These are phyloP conservation scores for Chrysopa pallens DNA, from an alignment of 1,140 invertebrate species.

Conservation along the genomic window DNA sequence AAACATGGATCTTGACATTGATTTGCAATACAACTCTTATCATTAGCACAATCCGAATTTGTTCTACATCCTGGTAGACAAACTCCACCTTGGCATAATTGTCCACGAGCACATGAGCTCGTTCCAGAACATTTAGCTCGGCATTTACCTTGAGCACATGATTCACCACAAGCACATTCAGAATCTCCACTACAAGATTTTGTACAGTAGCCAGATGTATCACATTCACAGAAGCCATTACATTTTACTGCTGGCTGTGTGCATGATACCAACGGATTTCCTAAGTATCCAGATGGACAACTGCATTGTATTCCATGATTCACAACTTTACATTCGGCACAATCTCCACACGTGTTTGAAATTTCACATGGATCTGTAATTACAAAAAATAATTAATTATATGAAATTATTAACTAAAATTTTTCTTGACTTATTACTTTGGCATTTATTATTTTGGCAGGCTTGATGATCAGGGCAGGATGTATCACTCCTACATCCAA, in stretches of 20 bases:
- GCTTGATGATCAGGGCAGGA: slow-evolving; percentile 53
- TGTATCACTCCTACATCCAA: slow-evolving; percentile 67
- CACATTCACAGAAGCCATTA: slow-evolving; percentile 49
- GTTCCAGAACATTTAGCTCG: slow-evolving; percentile 35
- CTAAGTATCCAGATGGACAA: slow-evolving; percentile 61
- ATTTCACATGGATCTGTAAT: slow-evolving; percentile 55
- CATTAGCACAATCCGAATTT: slow-evolving; percentile 60
- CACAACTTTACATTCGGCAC: slow-evolving; percentile 62
- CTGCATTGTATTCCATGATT: slow-evolving; percentile 71
- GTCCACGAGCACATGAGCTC: slow-evolving; percentile 24
- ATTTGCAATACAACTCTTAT: slow-evolving; percentile 53
- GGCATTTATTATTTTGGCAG: slow-evolving; percentile 67
- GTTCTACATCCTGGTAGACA: slow-evolving; percentile 56
- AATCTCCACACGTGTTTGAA: slow-evolving; percentile 53
- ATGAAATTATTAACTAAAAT: background rate
- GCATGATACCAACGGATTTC: slow-evolving; percentile 61
- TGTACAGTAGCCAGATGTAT: slow-evolving; percentile 58
- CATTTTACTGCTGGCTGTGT: slow-evolving; percentile 43
- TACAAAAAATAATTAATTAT: slow-evolving; percentile 6
- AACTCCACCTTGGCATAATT: slow-evolving; percentile 38
- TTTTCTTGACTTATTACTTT: slow-evolving; percentile 28
- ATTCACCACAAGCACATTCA: slow-evolving; percentile 61
- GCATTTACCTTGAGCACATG: slow-evolving; percentile 41
- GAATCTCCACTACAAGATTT: slow-evolving; percentile 40
- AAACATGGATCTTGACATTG: slow-evolving; percentile 63